Base-by-base conservation (phyloP, 2,113 vertebrate genomes). In the Forbesichthys papilliferus region DNA sequence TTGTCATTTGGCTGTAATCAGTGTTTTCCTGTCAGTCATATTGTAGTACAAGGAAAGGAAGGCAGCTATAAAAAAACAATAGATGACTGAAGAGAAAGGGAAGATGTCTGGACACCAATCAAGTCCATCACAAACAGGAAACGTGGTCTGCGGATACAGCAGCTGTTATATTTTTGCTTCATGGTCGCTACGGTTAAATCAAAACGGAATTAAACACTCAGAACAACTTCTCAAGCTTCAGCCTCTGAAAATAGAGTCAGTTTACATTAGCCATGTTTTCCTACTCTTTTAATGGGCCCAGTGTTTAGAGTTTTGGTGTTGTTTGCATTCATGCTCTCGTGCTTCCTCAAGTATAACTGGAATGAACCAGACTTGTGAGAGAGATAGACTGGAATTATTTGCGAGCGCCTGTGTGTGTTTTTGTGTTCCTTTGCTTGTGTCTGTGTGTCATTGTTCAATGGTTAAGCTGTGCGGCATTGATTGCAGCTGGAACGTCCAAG, bases 51-150 rank as follows among this genome's bases (percentile, higher is more conserved):
- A 73, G 72, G 42, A 69, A 67, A 80, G 53, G 58, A 68, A 61
- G 68, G 71, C 70, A 70, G 73, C 64, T 46, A 57, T 49, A 33
- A 34, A 11, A 11, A 65, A 71, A 55, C 11, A 64, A 46, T 61
- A 56, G 48, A 48, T 9, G 20, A 18, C 6, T n/a, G 10, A 49
- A 18, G 33, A 27, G 36, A n/a, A 59, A 70, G 54, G 83, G 87
- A 88, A 85, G 81, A 87, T 16, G 81, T 84, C 87, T 89, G 88
- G 87, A 80, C 86, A n/a, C 81, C 77, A 88, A 88, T 90, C 88
- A 88, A 66, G 80, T 53, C 1, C 36, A 69, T 75, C 82, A 60
- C 87, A 87, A 90, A 88, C 88, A 91, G 88, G 90, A 90, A 89
- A 73, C 77, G 81, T 66, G 71, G 80, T 79, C 75, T 85, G 82